These are phyloP conservation scores for Pomacea canaliculata DNA, from an alignment of 2,888 invertebrate genomes.

Conservation along the genomic window DNA sequence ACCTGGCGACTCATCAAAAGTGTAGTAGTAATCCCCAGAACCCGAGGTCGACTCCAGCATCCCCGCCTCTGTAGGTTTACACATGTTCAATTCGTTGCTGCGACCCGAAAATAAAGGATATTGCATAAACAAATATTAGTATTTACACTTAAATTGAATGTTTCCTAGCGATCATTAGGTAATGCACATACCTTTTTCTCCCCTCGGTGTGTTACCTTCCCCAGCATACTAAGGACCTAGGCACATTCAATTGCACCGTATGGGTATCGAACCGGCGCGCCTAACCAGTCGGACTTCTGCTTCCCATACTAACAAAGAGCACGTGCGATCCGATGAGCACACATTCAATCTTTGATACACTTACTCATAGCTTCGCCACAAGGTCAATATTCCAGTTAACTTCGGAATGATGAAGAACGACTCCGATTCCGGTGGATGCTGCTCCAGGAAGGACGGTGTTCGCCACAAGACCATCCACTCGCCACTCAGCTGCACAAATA, in stretches of 20 bases:
- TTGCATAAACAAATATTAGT: no score
- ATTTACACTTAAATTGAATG: no score
- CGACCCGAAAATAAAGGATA: background rate
- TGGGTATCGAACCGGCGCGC: no score
- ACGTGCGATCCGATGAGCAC: no score
- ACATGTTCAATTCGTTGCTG: conserved; percentile 15
- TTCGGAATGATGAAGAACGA: conserved; percentile 13
- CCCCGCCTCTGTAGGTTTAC: conserved; percentile 16
- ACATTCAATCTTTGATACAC: background rate
- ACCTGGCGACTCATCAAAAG: conserved; percentile 21
- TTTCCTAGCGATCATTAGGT: no score
- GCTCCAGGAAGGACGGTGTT: background rate
- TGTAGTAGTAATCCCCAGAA: conserved; percentile 17
- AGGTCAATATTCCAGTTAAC: background rate
- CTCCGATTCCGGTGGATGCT: conserved; percentile 1
- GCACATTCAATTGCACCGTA: no score
- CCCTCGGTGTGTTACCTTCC: no score
- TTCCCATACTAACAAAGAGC: no score
- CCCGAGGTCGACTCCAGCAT: conserved; percentile 3
- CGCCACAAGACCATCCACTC: conserved; percentile 14
- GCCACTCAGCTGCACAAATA: conserved; percentile 8
- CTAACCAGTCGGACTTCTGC: no score
- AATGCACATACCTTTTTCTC: no score
- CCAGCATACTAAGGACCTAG: no score
- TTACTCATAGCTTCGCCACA: conserved; percentile 21